phyloP scores from a whole-genome alignment of 1,140 invertebrate genomes.

The Streblospio benedicti region DNA sequence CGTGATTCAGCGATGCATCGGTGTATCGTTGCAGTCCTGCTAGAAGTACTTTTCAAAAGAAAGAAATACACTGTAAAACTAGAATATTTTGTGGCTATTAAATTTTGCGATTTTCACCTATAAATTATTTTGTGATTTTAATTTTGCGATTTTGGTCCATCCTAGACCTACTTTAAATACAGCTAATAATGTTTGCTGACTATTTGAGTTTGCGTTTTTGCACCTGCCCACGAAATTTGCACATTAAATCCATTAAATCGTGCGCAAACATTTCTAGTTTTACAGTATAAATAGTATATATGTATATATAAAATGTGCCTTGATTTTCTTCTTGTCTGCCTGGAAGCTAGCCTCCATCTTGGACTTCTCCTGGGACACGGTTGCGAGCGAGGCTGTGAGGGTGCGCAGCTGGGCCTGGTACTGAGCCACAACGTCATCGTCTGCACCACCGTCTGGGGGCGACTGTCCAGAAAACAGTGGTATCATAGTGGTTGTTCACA shows the following conservation, averaged over 20 bases:
- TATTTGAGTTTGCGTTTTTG: no score
- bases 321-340: constrained; percentile 65
- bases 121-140: no score
- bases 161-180: no score
- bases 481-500: neutral
- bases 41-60: no score
- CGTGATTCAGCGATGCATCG: no score
- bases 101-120: no score
- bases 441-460: neutral
- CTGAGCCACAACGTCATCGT: constrained; percentile 27
- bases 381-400: constrained; percentile 64
- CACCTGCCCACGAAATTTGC: neutral
- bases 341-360: constrained; percentile 73
- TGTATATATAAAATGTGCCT: constrained; percentile 46
- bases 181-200: no score
- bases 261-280: no score
- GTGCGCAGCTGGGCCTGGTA: constrained; percentile 55
- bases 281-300: neutral
- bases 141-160: no score
- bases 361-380: constrained; percentile 71
- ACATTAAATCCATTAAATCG: neutral
- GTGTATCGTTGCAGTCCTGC: no score
- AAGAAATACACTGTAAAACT: neutral
- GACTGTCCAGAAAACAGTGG: neutral
- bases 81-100: no score